Evolutionary conservation across 2,888 invertebrate genomes (phyloP).

Genomic region (Drosophila meridionalis): DNA sequence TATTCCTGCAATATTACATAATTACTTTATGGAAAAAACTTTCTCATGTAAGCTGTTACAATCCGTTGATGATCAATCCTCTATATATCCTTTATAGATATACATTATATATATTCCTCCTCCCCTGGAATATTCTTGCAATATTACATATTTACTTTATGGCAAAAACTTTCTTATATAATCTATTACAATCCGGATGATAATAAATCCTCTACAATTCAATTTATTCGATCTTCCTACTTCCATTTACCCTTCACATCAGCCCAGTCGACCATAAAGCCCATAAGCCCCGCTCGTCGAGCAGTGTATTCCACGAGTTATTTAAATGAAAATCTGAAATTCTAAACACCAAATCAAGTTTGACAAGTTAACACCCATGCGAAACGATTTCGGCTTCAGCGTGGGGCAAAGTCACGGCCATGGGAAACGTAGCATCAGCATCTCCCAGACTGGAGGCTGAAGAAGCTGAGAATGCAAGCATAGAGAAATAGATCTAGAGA

Average conservation of each 20-base stretch:
- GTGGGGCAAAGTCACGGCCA: slow-evolving; percentile 55
- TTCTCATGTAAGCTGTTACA: neutral
- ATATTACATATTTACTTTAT: neutral
- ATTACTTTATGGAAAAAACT: neutral
- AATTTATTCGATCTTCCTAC: neutral
- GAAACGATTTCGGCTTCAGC: slow-evolving; percentile 33
- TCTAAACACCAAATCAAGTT: slow-evolving; percentile 55
- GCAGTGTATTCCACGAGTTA: slow-evolving; percentile 4
- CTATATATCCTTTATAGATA: neutral
- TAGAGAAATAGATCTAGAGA: neutral
- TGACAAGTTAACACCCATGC: slow-evolving; percentile 55
- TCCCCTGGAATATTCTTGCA: neutral
- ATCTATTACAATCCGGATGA: neutral
- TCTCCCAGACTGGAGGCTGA: slow-evolving; percentile 11
- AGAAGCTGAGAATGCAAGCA: slow-evolving; percentile 1
- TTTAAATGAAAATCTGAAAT: slow-evolving; percentile 41
- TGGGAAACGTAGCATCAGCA: slow-evolving; percentile 45
- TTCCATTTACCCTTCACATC: neutral
- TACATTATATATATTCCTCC: no score
- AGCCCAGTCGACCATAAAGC: neutral
- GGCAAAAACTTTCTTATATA: neutral
- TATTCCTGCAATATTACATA: neutral
- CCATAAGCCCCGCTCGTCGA: neutral
- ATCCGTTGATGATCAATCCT: neutral
- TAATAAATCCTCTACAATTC: neutral